These are phyloP conservation scores for Eugnorisma glareosa DNA, from an alignment of 2,888 invertebrate genomes.

Conservation along the genomic window DNA sequence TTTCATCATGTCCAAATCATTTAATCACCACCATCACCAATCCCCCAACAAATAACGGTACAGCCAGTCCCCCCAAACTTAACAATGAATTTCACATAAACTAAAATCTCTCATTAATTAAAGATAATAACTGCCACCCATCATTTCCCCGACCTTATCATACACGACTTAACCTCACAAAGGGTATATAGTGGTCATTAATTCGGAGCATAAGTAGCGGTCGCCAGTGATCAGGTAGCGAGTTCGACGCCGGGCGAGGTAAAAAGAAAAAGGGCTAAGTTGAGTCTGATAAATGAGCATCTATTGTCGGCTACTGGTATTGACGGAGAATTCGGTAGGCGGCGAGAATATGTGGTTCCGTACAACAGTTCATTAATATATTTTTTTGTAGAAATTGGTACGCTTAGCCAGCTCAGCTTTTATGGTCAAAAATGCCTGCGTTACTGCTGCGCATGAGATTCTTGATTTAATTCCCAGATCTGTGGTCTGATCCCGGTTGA, in stretches of 20 bases:
- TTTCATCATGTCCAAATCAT: not conserved
- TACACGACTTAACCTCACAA: conserved; percentile 63
- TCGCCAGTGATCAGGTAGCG: conserved; percentile 71
- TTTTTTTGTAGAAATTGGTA: too few relatives aligned
- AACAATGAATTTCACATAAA: conserved; percentile 60
- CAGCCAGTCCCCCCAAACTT: conserved; percentile 36
- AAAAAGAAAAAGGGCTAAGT: conserved; percentile 68
- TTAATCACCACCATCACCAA: conserved; percentile 8
- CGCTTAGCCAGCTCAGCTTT: not conserved
- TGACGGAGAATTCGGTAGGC: conserved; percentile 58
- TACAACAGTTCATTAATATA: conserved; percentile 28
- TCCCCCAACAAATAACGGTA: conserved; percentile 29
- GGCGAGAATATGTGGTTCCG: conserved; percentile 55
- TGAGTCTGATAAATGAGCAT: conserved; percentile 74
- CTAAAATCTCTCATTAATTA: conserved; percentile 57
- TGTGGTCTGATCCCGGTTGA: not conserved
- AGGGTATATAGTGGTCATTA: conserved; percentile 66
- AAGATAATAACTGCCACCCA: conserved; percentile 62
- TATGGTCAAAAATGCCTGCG: not conserved
- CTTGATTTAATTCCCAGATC: not conserved
- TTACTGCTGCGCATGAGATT: not conserved
- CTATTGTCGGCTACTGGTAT: conserved; percentile 75
- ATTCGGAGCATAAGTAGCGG: conserved; percentile 69
- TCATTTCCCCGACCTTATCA: conserved; percentile 65
- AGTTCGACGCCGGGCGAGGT: conserved; percentile 65